Evolutionary conservation across 1,140 invertebrate species (phyloP).

Genomic region (Brachionus sp.): DNA sequence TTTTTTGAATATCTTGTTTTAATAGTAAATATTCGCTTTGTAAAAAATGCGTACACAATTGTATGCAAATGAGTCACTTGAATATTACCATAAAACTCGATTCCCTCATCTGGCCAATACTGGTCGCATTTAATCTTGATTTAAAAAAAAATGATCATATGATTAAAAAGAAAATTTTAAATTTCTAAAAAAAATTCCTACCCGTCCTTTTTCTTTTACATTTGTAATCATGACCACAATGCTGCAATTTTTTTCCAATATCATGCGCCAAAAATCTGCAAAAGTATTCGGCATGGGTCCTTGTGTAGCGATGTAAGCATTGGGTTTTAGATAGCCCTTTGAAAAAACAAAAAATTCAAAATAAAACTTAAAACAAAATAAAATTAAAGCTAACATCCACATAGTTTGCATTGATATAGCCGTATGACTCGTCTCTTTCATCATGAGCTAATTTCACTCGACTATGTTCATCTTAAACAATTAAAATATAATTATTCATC

Average conservation of each 20-base stretch:
- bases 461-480: constrained; percentile 76
- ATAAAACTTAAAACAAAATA: background rate
- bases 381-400: constrained; percentile 53
- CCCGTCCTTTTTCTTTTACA: constrained; percentile 55
- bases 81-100: constrained; percentile 69
- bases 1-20: constrained; percentile 56
- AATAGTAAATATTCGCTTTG: constrained; percentile 44
- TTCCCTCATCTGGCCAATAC: constrained; percentile 98
- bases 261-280: constrained; percentile 77
- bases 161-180: background rate
- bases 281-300: constrained; percentile 70
- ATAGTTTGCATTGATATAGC: constrained; percentile 87
- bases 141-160: background rate
- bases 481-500: background rate
- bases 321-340: constrained; percentile 82
- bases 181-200: background rate
- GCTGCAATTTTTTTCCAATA: constrained; percentile 75
- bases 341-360: background rate
- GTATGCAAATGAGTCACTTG: constrained; percentile 33
- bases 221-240: constrained; percentile 73
- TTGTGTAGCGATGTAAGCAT: constrained; percentile 96
- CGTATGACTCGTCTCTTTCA: constrained; percentile 63
- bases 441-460: constrained; percentile 80
- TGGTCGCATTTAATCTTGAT: constrained; percentile 85
- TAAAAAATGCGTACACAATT: constrained; percentile 36